Base-by-base conservation (phyloP, 2,888 invertebrate species). In the Megamerina dolium region DNA sequence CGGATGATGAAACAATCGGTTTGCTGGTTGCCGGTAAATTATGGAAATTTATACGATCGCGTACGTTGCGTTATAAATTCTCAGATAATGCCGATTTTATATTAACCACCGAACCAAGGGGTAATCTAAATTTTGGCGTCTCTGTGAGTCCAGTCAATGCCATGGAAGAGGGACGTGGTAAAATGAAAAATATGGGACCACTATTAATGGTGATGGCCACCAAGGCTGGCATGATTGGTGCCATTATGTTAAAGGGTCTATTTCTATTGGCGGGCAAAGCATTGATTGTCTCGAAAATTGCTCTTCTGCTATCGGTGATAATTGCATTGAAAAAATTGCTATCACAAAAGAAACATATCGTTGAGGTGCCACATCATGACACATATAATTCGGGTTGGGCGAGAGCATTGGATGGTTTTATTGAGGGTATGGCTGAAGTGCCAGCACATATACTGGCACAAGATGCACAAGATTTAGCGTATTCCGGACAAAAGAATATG, bases 201-300 rank as follows among this genome's bases (percentile, higher is more conserved):
- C 66, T 88, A 41, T 71, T 89, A 23, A 86, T 85, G 1, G 81
- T 86, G 12, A 83, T 83, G 31, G 84, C 84, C 5, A 77, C 88
- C 73, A 90, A 90, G 69, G 79, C 87, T 44, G 89, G 87, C 61
- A 75, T 89, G 37, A 77, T 89, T 19, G 88, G 85, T 40, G 86
- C 86, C 34, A 63, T 90, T 38, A 81, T 87, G 21, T 84, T 89
- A 70, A 89, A 89, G 62, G 87, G 83, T 14, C 73, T 90, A 4
- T 84, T 85, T 13, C 74, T 89, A 5, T 77, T 89, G 53, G 88
- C 89, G 23, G 88, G 88, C 60, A 89, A 90, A 73, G 89, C 89
- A 19, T 76, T 90, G 4, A 77, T 90, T 31, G 82, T 89, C 49
- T 86, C 87, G 56, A 90, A 90, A 77, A 82, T 89, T 40, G 89